Conservation (phyloP, 2,888 invertebrate species). For the Zygothrica quintamaculata region DNA sequence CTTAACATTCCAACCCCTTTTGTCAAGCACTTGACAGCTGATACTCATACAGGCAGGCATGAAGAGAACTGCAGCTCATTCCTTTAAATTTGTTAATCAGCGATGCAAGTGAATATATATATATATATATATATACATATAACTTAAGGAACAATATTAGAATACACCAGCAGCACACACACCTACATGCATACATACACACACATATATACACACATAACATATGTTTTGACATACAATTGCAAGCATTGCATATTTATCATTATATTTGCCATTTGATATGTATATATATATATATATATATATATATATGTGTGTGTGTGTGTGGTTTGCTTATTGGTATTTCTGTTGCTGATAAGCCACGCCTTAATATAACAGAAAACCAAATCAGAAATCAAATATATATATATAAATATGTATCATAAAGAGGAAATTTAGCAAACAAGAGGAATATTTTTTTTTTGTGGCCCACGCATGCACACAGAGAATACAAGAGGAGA, state of each 20-base stretch:
- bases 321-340: slow-evolving; percentile 5
- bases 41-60: slow-evolving; percentile 20
- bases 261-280: slow-evolving; percentile 45
- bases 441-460: slow-evolving; percentile 9
- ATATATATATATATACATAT: slow-evolving; percentile 29
- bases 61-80: slow-evolving; percentile 41
- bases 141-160: slow-evolving; percentile 30
- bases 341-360: slow-evolving; percentile 46
- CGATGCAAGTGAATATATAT: slow-evolving; percentile 31
- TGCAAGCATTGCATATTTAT: slow-evolving; percentile 56
- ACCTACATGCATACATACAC: slow-evolving; percentile 19
- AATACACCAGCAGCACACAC: slow-evolving; percentile 2
- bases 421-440: slow-evolving; percentile 14
- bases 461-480: slow-evolving; percentile 39
- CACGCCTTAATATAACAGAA: slow-evolving; percentile 48
- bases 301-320: slow-evolving; percentile 3
- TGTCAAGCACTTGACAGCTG: slow-evolving; percentile 54
- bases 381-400: slow-evolving; percentile 37
- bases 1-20: background rate
- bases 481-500: slow-evolving; percentile 16
- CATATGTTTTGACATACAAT: slow-evolving; percentile 20
- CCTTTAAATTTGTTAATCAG: slow-evolving; percentile 73
- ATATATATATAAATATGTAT: slow-evolving; percentile 1
- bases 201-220: background rate
- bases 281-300: slow-evolving; percentile 8